Percentiles rank a stretch among this genome's conserved stretches.
Evolutionary conservation across 2,797 vertebrate genomes (phyloP).

Genomic region (Ctenopoma multispine): DNA sequence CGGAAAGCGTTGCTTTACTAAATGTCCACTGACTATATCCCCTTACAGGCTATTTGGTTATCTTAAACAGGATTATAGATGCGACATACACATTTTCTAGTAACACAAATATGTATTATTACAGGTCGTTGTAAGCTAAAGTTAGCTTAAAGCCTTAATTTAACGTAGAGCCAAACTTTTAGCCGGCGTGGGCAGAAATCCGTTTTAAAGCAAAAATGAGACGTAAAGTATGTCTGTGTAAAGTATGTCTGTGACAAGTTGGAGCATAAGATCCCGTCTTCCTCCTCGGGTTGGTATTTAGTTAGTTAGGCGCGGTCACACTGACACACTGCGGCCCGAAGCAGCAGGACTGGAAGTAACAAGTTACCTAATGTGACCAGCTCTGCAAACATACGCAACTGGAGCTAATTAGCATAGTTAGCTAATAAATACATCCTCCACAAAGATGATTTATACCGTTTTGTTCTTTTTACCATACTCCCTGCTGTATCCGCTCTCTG

Average conservation of each 20-base stretch:
- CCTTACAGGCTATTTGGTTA: fast-evolving
- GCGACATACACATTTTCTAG: too few species aligned
- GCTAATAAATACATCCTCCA: too few species aligned
- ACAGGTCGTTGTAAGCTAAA: not conserved
- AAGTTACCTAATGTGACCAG: not conserved
- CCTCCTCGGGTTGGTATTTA: too few species aligned
- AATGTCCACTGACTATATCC: fast-evolving
- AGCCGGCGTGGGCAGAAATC: not conserved
- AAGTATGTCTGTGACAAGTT: not conserved
- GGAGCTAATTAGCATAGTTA: too few species aligned
- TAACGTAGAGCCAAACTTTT: not conserved
- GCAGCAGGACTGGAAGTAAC: not conserved
- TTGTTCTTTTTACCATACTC: too few species aligned
- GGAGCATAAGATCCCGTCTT: too few species aligned
- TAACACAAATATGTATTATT: not conserved
- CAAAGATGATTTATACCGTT: too few species aligned
- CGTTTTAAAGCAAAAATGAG: too few species aligned
- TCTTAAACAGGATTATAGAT: fast-evolving
- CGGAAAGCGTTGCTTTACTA: not conserved
- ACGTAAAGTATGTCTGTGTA: not conserved
- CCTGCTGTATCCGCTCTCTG: too few species aligned
- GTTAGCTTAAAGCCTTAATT: not conserved
- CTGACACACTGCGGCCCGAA: not conserved
- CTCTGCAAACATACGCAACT: too few species aligned
- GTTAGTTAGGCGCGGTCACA: slow-evolving; percentile 35